Percentiles rank a stretch among this genome's conserved stretches.
These are phyloP conservation scores for Lophotis ruficrista DNA, from an alignment of 2,113 vertebrate genomes.

Conservation along the genomic window DNA sequence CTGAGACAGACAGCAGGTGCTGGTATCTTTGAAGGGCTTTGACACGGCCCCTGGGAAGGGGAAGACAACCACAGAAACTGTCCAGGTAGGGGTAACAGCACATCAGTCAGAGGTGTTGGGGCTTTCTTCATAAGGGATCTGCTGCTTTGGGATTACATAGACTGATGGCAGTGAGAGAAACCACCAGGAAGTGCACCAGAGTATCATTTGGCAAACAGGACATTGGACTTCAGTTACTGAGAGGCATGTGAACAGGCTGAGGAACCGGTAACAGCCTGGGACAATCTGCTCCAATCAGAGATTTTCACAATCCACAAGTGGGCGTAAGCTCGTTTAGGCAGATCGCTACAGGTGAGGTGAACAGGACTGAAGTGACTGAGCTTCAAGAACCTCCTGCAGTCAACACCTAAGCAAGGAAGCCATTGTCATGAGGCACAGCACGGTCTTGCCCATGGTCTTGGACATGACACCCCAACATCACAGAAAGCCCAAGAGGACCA, in stretches of 20 bases:
- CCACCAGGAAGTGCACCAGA: background rate
- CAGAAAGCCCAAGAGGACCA: background rate
- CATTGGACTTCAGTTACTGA: background rate
- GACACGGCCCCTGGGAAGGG: background rate
- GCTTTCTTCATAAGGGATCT: background rate
- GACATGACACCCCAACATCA: background rate
- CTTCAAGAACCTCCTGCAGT: background rate
- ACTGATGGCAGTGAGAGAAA: background rate
- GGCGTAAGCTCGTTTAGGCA: background rate
- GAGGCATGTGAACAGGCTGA: background rate
- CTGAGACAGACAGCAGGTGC: background rate
- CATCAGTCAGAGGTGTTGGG: fast-evolving
- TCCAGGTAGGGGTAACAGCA: background rate
- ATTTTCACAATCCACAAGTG: background rate
- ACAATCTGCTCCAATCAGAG: background rate
- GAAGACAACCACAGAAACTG: background rate
- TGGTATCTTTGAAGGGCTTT: background rate
- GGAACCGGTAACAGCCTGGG: background rate
- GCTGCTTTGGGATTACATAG: background rate
- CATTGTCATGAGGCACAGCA: too few relatives aligned
- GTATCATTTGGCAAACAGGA: background rate
- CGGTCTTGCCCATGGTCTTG: background rate
- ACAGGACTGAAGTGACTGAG: background rate
- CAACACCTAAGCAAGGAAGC: background rate
- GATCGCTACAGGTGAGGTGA: background rate